Evolutionary conservation across 1,140 invertebrate genomes (phyloP), one percentile per base, ranked within the genome.

Genomic region (Belonocnema kinseyi): DNA sequence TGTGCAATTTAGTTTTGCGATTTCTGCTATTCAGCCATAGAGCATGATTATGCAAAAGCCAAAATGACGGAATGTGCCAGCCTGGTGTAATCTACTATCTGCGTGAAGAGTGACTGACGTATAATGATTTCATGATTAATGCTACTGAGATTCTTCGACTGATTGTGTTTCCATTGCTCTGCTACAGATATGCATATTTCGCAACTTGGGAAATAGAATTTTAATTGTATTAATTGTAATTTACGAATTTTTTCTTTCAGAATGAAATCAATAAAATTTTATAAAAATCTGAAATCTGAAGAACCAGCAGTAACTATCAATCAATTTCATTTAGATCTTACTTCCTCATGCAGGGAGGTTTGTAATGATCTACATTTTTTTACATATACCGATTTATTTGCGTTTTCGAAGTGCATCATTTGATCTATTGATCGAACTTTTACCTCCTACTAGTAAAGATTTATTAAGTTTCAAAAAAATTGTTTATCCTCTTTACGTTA

Each of bases 101-200:
- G 13, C 33, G n/a, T 66, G 61, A 66, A 66, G 61, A 66, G 61
- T 66, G 61, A 66, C 61, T 66, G 61, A 66, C 61, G 40, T 40
- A 66, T 14, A 66, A 16, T 66, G 33, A 66, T 66, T 66, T 33
- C 33, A 66, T 66, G 61, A 66, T 66, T 66, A 66, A 66, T 66
- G 61, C 26, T 14, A 66, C 61, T 33, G 21, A 66, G 61, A 66
- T 66, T 66, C 61, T 66, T 66, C 46, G 33, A 26, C 14, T 66
- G 61, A 66, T 66, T 66, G 13, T 66, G 61, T 66, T 66, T 66
- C 61, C 33, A 66, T 66, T 66, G n/a, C 26, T 66, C 61, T 40
- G 12, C 61, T 40, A 8, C n/a, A 66, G 14, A 66, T 66, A n/a
- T 40, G 26, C 61, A 5, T 0, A 46, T 46, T 10, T 46, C 40